Base-by-base conservation (phyloP, 2,113 vertebrate species). In the Heterochromis multidens region DNA sequence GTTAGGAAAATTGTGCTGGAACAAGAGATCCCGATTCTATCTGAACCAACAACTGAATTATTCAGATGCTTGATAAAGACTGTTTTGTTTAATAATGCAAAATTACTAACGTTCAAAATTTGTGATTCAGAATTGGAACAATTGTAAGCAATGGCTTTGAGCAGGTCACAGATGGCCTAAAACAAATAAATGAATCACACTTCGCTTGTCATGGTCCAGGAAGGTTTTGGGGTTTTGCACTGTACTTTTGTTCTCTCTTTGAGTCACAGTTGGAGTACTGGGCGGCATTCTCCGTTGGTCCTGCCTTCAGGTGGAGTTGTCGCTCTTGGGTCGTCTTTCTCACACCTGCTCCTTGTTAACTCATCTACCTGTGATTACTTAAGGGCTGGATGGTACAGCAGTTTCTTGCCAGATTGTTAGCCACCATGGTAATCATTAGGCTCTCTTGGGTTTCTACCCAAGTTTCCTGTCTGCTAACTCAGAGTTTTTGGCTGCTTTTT, bases 401-500 rank as follows among this genome's bases (percentile, higher is more conserved):
- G 31, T 33, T 33, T 5, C 31, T 33, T 33, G 21, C 33, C n/a
- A 3, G 62, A 37, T 37, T 21, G 37, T 37, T 65, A 37, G 6
- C 62, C 33, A 37, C n/a, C 12, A 7, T 65, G 33, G 62, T 65
- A 11, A 23, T 65, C 21, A 14, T 1, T 5, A 33, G 31, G 31
- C 5, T 5, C 31, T 33, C 31, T 33, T 33, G 31, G 5, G 6
- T 65, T 65, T 65, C 37, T 65, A 35, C 33, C 37, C 37, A 40
- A 23, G 62, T 40, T 65, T 65, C 6, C 62, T 65, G 37, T 63
- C 61, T 63, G 61, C 3, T 37, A 63, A 37, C 61, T 37, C 61
- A 7, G 61, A 63, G 61, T 63, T 63, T 63, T 63, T n/a, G 33
- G 7, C 62, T 65, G 62, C 33, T 21, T 65, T 65, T 65, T 65